Base-by-base conservation (phyloP, 2,888 invertebrate species). In the Cerceris rybyensis region DNA sequence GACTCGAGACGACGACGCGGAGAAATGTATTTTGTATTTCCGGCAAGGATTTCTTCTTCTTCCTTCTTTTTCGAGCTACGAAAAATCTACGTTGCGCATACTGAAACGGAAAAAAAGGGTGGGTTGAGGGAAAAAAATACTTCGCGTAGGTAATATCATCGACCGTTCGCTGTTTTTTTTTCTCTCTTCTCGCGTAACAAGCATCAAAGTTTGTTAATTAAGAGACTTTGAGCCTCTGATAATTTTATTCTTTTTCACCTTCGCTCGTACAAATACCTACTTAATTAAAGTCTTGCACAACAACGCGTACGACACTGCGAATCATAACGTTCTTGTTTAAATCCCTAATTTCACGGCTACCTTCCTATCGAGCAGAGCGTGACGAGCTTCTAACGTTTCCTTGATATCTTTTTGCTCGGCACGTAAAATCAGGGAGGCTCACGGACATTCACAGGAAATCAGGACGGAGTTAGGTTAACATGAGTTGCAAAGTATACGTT, bases 271-370 rank as follows among this genome's bases (percentile, higher is more conserved):
- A 63, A 63, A n/a, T 41, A 39, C 16, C 16, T 58, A 60, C 66
- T 80, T 80, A 80, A 84, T 85, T 84, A 85, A 82, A 82, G 70
- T 70, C 74, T 61, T 54, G 76, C 70, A 66, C 57, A 69, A 49
- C 50, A 59, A 11, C 46, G 55, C 60, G 41, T 55, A 72, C 73
- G 71, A 66, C 70, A 75, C 58, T 55, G 55, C 66, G 66, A 75
- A 78, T 78, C 64, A 70, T 75, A 65, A 66, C 69, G 59, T 52
- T 73, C 75, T 52, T 76, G 57, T 70, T 74, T 72, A 81, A 83
- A 83, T 81, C 74, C 63, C 54, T 82, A 84, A 87, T 87, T 84
- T 87, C 84, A 79, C 83, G 85, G 75, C 67, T 80, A 78, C 73
- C 74, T 77, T 82, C 77, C 60, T 75, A 72, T 70, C 63, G 82